Percentiles rank a stretch among this genome's conserved stretches.
Conservation (phyloP, 2,113 vertebrate species). For the Malurus alboscapulatus region DNA sequence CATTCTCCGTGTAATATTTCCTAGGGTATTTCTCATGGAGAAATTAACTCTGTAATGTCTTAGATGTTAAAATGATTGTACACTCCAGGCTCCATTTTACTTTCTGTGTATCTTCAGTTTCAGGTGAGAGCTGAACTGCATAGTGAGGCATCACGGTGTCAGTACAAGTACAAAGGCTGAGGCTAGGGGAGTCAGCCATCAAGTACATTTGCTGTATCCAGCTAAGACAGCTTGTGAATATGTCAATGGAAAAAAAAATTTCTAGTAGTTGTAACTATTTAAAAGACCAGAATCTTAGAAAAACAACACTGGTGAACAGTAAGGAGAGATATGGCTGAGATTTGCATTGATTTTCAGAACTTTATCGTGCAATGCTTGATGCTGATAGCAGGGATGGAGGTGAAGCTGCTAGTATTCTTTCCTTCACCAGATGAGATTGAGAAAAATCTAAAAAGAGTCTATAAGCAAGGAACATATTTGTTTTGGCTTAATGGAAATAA, state of each 20-base stretch:
- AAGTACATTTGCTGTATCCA: neutral
- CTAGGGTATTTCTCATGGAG: neutral
- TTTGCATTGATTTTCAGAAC: neutral
- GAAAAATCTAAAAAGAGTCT: neutral
- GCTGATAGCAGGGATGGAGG: neutral
- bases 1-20: neutral
- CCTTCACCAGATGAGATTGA: neutral
- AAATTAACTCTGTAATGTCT: neutral
- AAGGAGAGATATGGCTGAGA: neutral
- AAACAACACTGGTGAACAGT: neutral
- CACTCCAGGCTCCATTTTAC: neutral
- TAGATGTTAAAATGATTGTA: neutral
- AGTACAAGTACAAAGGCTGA: neutral
- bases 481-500: neutral
- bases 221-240: neutral
- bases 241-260: neutral
- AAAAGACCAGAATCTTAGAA: neutral
- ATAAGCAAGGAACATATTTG: neutral
- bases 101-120: neutral
- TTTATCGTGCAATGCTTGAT: neutral
- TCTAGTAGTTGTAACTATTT: neutral
- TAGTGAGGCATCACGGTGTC: neutral
- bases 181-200: neutral
- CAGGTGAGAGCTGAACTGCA: neutral
- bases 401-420: neutral